A percentile compares a stretch with the other conserved stretches of the same genome.
Conservation (phyloP, 1,140 invertebrate genomes). For the Zaprionus inermis region DNA sequence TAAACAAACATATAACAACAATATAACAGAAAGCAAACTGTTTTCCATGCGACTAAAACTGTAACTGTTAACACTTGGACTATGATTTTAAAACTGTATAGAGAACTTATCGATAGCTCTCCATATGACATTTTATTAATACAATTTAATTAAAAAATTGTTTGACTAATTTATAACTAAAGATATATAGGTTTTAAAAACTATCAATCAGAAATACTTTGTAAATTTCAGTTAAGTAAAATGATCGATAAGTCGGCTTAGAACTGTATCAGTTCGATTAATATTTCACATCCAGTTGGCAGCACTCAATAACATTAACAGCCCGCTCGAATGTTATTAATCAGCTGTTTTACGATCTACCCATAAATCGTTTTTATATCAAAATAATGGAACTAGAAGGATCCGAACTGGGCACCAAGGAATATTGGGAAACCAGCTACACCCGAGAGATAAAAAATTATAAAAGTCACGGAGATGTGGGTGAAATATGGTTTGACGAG, state of each 20-base stretch:
- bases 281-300: neutral
- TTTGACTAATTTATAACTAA: too few relatives aligned
- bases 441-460: conserved; percentile 92
- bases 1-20: conserved; percentile 46
- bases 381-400: conserved; percentile 86
- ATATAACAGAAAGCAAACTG: conserved; percentile 37
- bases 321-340: conserved; percentile 2
- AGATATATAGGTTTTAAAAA: too few relatives aligned
- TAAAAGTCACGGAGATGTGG: conserved; percentile 92
- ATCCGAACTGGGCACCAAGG: conserved; percentile 91
- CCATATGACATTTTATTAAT: neutral
- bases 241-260: neutral
- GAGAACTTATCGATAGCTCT: conserved; percentile 5
- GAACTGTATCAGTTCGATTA: neutral
- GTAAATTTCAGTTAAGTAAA: neutral
- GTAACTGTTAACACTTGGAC: conserved; percentile 9
- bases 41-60: conserved; percentile 14
- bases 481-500: conserved; percentile 97
- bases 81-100: conserved; percentile 4
- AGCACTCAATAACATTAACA: neutral
- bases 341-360: conserved; percentile 9
- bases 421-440: conserved; percentile 95
- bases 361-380: neutral
- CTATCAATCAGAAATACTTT: neutral
- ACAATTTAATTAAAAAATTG: neutral